Conservation (phyloP, 2,113 vertebrate species). For the Podarcis muralis region DNA sequence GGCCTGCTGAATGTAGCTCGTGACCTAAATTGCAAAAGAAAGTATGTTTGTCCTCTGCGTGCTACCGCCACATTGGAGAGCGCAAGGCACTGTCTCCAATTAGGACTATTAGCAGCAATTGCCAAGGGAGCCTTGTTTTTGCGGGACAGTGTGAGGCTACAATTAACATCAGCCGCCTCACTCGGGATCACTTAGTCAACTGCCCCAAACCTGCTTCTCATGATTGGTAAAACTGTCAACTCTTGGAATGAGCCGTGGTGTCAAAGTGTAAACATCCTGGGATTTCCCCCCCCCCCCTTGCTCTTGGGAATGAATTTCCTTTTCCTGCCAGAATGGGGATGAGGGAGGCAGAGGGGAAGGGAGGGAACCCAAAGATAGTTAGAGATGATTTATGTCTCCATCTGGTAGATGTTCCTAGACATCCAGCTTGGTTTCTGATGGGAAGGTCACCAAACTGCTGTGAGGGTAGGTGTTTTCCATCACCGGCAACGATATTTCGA, state of each 20-base stretch:
- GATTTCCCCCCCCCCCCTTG: background rate
- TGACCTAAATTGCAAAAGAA: constrained; percentile 61
- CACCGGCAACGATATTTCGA: background rate
- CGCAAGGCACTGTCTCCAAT: constrained; percentile 26
- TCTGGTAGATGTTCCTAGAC: background rate
- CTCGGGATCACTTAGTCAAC: background rate
- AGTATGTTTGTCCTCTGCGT: constrained; percentile 36
- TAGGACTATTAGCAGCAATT: background rate
- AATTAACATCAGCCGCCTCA: background rate
- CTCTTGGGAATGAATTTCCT: background rate
- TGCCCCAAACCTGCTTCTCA: background rate
- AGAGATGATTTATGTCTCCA: constrained; percentile 38
- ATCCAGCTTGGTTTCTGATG: constrained; percentile 42
- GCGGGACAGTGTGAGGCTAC: accelerated
- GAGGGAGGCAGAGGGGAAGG: background rate
- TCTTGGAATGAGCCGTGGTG: background rate
- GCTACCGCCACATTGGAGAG: constrained; percentile 64
- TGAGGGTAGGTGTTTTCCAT: constrained; percentile 18
- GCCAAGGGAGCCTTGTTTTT: constrained; percentile 49
- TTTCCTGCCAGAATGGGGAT: constrained; percentile 10
- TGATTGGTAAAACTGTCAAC: background rate
- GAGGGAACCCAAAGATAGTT: background rate
- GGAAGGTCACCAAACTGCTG: constrained; percentile 29
- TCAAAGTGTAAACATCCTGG: constrained; percentile 11
- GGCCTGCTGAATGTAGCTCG: constrained; percentile 42